Base-by-base conservation (phyloP, 2,888 invertebrate species). In the Mythimna impura region DNA sequence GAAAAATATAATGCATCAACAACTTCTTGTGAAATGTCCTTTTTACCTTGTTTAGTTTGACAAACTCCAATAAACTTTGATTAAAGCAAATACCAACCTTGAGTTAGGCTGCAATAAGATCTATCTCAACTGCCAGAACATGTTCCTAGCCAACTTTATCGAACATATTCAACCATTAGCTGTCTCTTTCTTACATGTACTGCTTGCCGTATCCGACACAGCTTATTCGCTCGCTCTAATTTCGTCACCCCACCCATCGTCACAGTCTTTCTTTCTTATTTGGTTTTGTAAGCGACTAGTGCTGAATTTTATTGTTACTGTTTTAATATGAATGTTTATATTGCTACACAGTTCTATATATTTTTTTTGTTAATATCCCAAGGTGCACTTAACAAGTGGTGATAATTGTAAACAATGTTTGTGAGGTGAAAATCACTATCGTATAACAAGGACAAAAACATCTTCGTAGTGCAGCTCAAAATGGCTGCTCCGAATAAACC, bases 401-500 rank as follows among this genome's bases (percentile, higher is more conserved):
- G 72, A 43, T 69, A 50, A 60, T 69, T 74, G 34, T 60, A 63
- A 70, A 72, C 50, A 72, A 73, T 78, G 69, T 69, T 82, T 74
- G 79, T 78, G 77, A 61, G 55, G 75, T 81, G 82, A 79, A 83
- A 78, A 73, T 75, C 80, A 71, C 71, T 81, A 85, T 88, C 88
- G 90, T 88, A 91, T 79, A 94, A 93, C 91, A 93, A 94, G 93
- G 93, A 94, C 93, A 86, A 92, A 91, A 89, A 90, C 89, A 93
- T 89, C 90, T 91, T 88, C 83, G 90, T 91, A 91, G 90, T 91
- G 90, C 89, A 88, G 88, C 87, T 89, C 95, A 96, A 96, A 91
- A 96, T 96, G 96, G 96, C 96, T 93, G 92, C 93, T 88, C 73
- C 82, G 47, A 92, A 87, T 88, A 94, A 93, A 92, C 86, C 89